Base-by-base conservation (phyloP, 2,888 invertebrate species). In the Spilosoma lubricipeda region DNA sequence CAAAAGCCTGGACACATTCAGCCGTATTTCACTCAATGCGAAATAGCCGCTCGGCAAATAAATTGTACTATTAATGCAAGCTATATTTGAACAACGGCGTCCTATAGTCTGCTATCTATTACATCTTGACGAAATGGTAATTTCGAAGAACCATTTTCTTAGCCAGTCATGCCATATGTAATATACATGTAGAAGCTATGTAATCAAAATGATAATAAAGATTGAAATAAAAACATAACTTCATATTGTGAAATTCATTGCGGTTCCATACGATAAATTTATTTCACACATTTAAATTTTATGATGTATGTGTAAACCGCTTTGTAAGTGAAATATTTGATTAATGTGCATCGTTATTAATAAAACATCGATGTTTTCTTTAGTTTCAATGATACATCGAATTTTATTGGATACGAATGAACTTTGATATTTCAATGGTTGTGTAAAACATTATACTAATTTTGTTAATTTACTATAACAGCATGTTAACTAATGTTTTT, bases 21-120 rank as follows among this genome's bases (percentile, higher is more conserved):
- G 87, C 87, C 91, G 91, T 93, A 93, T 91, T 92, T 93, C 93
- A 92, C 92, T 93, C 91, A 85, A 88, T 90, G 92, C 90, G 88
- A 91, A 92, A 93, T 93, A 91, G 90, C 89, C 90, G 81, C 80
- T 85, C 78, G 86, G 86, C 83, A 90, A 89, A 91, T 90, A 92
- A 90, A 91, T 88, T 85, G 87, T 87, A 90, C 91, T 91, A 91
- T 91, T 89, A 91, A 90, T 90, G 90, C 81, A 73, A 71, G 86
- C 91, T 94, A 94, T 91, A 92, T 93, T 88, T 86, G 91, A 89
- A 88, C 71, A 78, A 84, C 81, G 93, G 93, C 93, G 94, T 90
- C 94, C 83, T 67, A 84, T 87, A 89, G 94, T 94, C 94, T 94
- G 87, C 85, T 81, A 82, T 83, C 80, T 84, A 77, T 73, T 77